Evolutionary conservation across 2,797 vertebrate genomes (phyloP), one percentile per base, ranked within the genome.

Genomic region (Lateolabrax maculatus): DNA sequence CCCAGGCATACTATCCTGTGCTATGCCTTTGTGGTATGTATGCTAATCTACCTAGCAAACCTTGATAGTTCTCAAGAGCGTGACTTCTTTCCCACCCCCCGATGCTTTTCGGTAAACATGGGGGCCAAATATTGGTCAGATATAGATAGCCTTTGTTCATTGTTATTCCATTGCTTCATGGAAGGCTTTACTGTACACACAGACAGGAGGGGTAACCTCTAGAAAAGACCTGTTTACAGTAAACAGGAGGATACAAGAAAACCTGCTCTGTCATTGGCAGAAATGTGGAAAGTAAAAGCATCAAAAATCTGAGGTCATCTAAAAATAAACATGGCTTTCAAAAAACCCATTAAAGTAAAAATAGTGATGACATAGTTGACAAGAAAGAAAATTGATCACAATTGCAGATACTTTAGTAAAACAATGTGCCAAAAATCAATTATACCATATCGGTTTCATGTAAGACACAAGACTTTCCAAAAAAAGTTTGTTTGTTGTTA

Each of bases 31-130:
- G 36, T 62, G 79, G 80, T 70, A 81, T 88, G 85, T 41, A 65
- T 73, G 82, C 78, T 84, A 85, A 84, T 85, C 85, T 84, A 76
- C 55, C 64, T 57, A 73, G 65, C 77, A 77, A 84, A 58, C 66
- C 64, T 72, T 56, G 29, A 41, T 76, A 78, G 84, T 60, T 41
- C 76, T 69, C 37, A 31, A n/a, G n/a, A n/a, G n/a, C n/a, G n/a
- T n/a, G n/a, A n/a, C n/a, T n/a, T n/a, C n/a, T n/a, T n/a, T 8
- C 43, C 36, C 27, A 9, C 37, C 55, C 6, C 43, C 36, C 27
- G 1, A 56, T 68, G 80, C 36, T 76, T 71, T 71, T 8, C 70
- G 27, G 84, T 84, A 75, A 89, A 88, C 76, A 34, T 12, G 5
- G 9, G 37, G 74, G 67, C 19, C 56, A 77, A 64, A 80, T 73